Evolutionary conservation across 1,140 invertebrate genomes (phyloP), one percentile per base, ranked within the genome.

Genomic region (Lordiphosa mommai): DNA sequence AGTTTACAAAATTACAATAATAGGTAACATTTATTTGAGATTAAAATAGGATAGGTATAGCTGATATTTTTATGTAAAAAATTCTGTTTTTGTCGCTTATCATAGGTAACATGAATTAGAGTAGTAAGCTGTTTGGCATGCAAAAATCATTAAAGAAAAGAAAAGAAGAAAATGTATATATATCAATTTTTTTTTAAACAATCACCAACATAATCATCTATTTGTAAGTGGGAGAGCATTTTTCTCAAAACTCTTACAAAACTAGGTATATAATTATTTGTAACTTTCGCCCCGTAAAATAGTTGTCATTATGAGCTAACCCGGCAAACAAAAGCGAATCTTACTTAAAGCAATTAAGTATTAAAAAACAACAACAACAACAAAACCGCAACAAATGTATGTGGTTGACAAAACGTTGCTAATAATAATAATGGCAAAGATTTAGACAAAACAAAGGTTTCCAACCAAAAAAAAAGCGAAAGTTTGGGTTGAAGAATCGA

Each of bases 301-400:
- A 82, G 76, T 71, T 80, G 66, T 58, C 74, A 80, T 80, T 80
- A 80, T 59, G 61, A 49, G 72, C 49, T 66, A 67, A 71, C 72
- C 67, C 46, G 38, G 13, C 30, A 48, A 77, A 61, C 52, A 59
- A 50, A 55, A 68, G 32, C 52, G 52, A 72, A 79, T 79, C 69
- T 79, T 73, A 48, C 46, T 13, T n/a, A 43, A 49, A 33, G 72
- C 77, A 82, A 82, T 80, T 79, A 74, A 82, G 69, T 27, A 7
- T 5, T 1, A 79, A 55, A 32, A 30, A 55, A 61, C 12, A 51
- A 38, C 33, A 43, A 29, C 4, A 40, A 41, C 20, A 33, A 48
- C 53, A 68, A 67, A 51, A 68, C 33, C 48, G 34, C 47, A 68
- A 46, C 23, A 53, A 49, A 68, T 36, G 41, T 51, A 10, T 68